Percentiles rank a stretch among this genome's conserved stretches.
Evolutionary conservation across 2,797 vertebrate species (phyloP).

Genomic region (Chelmon rostratus): DNA sequence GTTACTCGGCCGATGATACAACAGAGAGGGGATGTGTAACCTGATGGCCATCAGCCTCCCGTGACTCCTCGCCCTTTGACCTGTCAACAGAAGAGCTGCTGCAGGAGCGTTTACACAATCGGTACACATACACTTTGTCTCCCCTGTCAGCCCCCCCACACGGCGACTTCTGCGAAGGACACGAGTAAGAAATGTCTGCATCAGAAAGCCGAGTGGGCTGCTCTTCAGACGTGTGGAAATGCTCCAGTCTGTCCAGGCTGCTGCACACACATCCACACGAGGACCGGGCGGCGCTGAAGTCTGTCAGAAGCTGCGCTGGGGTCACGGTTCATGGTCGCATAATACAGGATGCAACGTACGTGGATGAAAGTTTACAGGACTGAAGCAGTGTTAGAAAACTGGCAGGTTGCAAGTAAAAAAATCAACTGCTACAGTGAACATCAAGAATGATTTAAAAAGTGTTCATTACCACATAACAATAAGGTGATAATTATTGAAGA

Average conservation of each 20-base stretch:
- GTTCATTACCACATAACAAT: not conserved
- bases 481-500: no score
- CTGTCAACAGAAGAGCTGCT: conserved; percentile 66
- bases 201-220: conserved; percentile 35
- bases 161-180: conserved; percentile 25
- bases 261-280: not conserved
- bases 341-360: not conserved
- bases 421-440: not conserved
- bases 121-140: conserved; percentile 65
- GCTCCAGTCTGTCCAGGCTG: conserved; percentile 28
- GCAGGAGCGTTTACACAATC: conserved; percentile 61
- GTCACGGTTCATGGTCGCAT: not conserved
- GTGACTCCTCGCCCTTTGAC: conserved; percentile 67
- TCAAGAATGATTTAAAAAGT: not conserved
- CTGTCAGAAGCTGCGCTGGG: not conserved
- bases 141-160: conserved; percentile 15
- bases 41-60: conserved; percentile 62
- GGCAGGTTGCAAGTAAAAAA: not conserved
- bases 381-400: not conserved
- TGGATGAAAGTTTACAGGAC: not conserved
- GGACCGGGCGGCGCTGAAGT: not conserved
- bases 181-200: conserved; percentile 32
- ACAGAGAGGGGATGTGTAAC: conserved; percentile 24
- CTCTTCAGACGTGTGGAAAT: conserved; percentile 9
- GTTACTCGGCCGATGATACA: not conserved